Percentiles rank a stretch among this genome's conserved stretches.
These are phyloP conservation scores for Psococerastis gibbosa DNA, from an alignment of 2,888 invertebrate species.

Conservation along the genomic window DNA sequence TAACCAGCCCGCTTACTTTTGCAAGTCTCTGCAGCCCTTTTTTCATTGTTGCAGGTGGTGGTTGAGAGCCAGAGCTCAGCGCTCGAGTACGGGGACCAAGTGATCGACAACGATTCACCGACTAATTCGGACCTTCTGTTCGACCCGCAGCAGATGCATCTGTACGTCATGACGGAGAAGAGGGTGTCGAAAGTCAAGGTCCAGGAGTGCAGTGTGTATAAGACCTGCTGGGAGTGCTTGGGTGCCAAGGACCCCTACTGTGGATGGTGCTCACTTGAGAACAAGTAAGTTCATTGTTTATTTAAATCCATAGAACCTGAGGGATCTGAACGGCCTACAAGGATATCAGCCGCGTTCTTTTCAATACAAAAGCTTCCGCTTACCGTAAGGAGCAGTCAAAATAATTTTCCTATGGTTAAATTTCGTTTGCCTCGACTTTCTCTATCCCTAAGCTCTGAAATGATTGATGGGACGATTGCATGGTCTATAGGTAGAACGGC, in stretches of 20 bases:
- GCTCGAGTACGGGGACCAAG: slow-evolving; percentile 78
- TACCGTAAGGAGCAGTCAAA: too few species aligned
- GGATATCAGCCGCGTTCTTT: too few species aligned
- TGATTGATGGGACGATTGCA: too few species aligned
- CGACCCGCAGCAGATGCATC: slow-evolving; percentile 74
- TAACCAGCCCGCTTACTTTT: too few species aligned
- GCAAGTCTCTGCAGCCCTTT: too few species aligned
- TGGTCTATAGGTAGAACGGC: too few species aligned
- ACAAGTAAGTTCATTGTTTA: slow-evolving; percentile 44
- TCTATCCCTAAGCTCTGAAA: too few species aligned
- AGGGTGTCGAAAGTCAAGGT: slow-evolving; percentile 82
- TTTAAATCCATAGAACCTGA: too few species aligned
- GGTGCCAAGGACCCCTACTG: slow-evolving; percentile 92
- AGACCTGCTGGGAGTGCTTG: slow-evolving; percentile 78
- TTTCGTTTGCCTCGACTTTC: too few species aligned
- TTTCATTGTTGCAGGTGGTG: slow-evolving; percentile 42
- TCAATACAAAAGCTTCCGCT: too few species aligned
- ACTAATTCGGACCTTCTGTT: slow-evolving; percentile 84
- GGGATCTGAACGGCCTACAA: too few species aligned
- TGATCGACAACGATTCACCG: slow-evolving; percentile 60
- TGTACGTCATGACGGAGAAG: slow-evolving; percentile 84
- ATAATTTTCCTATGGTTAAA: too few species aligned
- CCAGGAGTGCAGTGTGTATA: slow-evolving; percentile 81
- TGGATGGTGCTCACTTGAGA: slow-evolving; percentile 93
- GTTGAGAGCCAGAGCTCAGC: slow-evolving; percentile 69